A percentile compares a stretch with the other conserved stretches of the same genome.
Conservation (phyloP, 1,140 invertebrate genomes). For the Drosophila busckii region DNA sequence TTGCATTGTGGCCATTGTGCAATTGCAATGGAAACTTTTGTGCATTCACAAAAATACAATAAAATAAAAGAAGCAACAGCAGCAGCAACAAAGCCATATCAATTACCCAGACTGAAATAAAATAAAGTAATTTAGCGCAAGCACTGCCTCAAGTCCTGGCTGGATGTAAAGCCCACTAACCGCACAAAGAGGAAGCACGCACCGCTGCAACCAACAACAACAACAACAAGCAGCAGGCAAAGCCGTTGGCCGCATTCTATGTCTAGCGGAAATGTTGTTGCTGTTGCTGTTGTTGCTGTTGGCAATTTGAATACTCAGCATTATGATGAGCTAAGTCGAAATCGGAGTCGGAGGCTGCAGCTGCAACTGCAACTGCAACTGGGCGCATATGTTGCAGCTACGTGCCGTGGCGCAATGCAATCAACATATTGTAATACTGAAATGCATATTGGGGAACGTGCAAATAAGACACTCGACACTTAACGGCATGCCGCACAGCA, state of each 20-base stretch:
- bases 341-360: not conserved
- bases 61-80: too few species aligned
- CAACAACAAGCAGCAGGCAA: not conserved
- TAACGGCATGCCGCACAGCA: conserved; percentile 60
- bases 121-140: conserved; percentile 60
- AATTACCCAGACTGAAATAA: conserved; percentile 47
- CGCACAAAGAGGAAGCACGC: conserved; percentile 55
- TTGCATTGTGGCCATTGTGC: not conserved
- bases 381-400: conserved; percentile 63
- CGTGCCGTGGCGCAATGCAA: conserved; percentile 62
- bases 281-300: conserved; percentile 46
- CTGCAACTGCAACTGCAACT: too few species aligned
- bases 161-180: conserved; percentile 56
- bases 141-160: conserved; percentile 42
- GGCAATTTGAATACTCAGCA: conserved; percentile 61
- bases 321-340: conserved; percentile 41
- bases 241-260: conserved; percentile 1
- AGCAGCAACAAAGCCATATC: conserved; percentile 69
- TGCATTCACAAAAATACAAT: conserved; percentile 17
- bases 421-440: conserved; percentile 74
- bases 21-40: conserved; percentile 9
- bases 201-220: conserved; percentile 2
- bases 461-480: conserved; percentile 64
- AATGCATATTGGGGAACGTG: conserved; percentile 75
- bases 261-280: conserved; percentile 47